Percentiles rank a stretch among this genome's conserved stretches.
These are phyloP conservation scores for Synergus gifuensis DNA, from an alignment of 2,888 invertebrate species.

Conservation along the genomic window DNA sequence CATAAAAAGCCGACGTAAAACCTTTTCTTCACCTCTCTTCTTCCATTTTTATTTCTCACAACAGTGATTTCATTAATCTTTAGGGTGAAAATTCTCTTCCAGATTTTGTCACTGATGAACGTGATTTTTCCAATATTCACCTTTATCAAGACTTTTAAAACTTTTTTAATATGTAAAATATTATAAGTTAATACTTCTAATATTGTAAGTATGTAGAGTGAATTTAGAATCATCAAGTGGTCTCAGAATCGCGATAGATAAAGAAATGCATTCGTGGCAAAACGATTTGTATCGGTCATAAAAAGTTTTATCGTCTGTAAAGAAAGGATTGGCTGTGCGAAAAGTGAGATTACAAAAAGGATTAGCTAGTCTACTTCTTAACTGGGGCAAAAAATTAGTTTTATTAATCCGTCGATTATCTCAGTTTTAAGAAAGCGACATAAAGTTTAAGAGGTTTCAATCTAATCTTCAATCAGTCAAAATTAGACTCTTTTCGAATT, in stretches of 20 bases:
- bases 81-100: conserved; percentile 21
- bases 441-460: neutral
- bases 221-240: neutral
- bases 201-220: neutral
- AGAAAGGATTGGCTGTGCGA: conserved; percentile 37
- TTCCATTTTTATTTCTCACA: conserved; percentile 31
- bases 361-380: conserved; percentile 10
- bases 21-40: conserved; percentile 21
- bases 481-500: neutral
- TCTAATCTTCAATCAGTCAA: neutral
- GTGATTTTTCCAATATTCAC: neutral
- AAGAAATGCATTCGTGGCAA: conserved; percentile 25
- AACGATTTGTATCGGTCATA: conserved; percentile 31
- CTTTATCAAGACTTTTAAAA: neutral
- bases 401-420: neutral
- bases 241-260: conserved; percentile 20
- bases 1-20: conserved; percentile 17
- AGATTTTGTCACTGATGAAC: conserved; percentile 27
- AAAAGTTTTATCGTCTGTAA: conserved; percentile 29
- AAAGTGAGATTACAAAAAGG: conserved; percentile 5
- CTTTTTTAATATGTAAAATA: neutral
- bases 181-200: too few species aligned
- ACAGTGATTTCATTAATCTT: conserved; percentile 26
- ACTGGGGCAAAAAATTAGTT: conserved; percentile 23
- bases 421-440: neutral